These are phyloP conservation scores for Sylvietta virens DNA, from an alignment of 2,113 vertebrate species.

Conservation along the genomic window DNA sequence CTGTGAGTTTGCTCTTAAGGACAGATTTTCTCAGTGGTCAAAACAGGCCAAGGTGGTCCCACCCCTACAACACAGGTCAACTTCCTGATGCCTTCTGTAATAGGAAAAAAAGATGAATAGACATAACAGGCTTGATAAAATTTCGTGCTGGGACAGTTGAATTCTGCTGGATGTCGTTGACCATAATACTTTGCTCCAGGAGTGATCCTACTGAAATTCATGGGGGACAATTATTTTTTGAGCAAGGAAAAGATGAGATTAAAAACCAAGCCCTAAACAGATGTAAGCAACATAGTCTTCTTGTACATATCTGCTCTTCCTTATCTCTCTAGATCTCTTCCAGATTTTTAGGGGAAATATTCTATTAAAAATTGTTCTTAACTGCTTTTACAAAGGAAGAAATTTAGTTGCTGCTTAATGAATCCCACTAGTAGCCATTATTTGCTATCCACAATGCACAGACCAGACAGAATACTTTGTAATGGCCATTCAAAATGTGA, in stretches of 20 bases:
- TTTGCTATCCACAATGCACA: neutral
- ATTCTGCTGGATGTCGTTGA: neutral
- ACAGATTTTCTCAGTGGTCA: neutral
- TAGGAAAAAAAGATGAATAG: neutral
- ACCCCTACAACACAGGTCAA: neutral
- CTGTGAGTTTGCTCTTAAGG: neutral
- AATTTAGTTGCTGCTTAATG: neutral
- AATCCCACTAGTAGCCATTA: neutral
- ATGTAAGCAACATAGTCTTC: neutral
- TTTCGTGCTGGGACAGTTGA: neutral
- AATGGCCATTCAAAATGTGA: conserved; percentile 26
- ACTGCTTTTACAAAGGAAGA: neutral
- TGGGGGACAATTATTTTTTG: neutral
- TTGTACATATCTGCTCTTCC: neutral
- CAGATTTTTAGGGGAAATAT: neutral
- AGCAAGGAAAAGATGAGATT: neutral
- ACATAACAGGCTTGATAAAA: neutral
- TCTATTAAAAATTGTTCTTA: neutral
- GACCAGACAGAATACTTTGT: conserved; percentile 3
- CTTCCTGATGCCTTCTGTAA: neutral
- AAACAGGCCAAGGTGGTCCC: neutral
- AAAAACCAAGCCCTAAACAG: neutral
- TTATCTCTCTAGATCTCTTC: neutral
- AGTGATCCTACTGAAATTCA: neutral
- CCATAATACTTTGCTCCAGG: neutral